Conservation (phyloP, 2,888 invertebrate genomes). For the Abscondita cerata region DNA sequence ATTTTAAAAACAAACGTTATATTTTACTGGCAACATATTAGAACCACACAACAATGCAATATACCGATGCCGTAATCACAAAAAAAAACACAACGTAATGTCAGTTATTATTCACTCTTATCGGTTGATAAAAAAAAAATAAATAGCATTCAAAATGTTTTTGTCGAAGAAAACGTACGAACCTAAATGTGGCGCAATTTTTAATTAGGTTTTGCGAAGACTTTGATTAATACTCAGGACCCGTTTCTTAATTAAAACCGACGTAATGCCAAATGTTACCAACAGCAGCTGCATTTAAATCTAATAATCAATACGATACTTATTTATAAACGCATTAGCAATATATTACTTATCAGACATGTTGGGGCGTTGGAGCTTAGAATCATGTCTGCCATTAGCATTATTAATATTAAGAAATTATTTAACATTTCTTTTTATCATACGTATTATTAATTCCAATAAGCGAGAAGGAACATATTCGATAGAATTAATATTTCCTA, state of each 20-base stretch:
- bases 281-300: constrained; percentile 38
- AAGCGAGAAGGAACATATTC: constrained; percentile 6
- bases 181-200: constrained; percentile 19
- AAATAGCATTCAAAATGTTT: constrained; percentile 8
- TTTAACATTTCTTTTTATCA: constrained; percentile 7
- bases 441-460: not conserved
- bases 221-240: constrained; percentile 30
- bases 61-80: not conserved
- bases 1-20: no score
- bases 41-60: not conserved
- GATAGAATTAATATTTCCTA: constrained; percentile 13
- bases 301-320: constrained; percentile 36
- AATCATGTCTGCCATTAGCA: constrained; percentile 26
- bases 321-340: constrained; percentile 37
- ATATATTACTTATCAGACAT: constrained; percentile 31
- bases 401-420: constrained; percentile 27
- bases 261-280: constrained; percentile 34
- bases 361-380: constrained; percentile 22
- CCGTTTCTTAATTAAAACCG: constrained; percentile 34
- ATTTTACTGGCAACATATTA: no score
- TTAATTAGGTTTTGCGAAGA: constrained; percentile 19
- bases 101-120: not conserved
- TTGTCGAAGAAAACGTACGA: not conserved
- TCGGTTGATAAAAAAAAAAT: constrained; percentile 8
- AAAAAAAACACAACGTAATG: not conserved